Evolutionary conservation across 2,888 invertebrate genomes (phyloP), one percentile per base, ranked within the genome.

Genomic region (Lasius fuliginosus): DNA sequence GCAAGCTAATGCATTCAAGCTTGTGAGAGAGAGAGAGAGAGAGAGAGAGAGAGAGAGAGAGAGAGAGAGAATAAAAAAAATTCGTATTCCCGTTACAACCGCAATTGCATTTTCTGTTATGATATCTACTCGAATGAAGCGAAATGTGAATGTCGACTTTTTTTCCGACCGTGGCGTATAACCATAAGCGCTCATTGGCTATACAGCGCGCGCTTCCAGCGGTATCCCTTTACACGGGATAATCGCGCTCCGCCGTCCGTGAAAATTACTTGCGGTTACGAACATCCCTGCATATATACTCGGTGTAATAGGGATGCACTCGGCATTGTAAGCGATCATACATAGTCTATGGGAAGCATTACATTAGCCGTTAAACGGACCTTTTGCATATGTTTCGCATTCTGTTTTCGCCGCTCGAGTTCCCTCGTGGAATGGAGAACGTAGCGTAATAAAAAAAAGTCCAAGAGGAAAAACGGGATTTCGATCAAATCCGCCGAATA

Each of bases 231-330:
- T 46, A 60, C 33, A 42, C 64, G n/a, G 42, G n/a, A 53, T 53
- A 60, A 65, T 53, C 62, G 74, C 40, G 76, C 12, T 4, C 6
- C 5, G 30, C 46, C 76, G 56, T 56, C 75, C 82, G 76, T 42
- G 76, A 82, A 82, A 75, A 82, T 82, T 65, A 67, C 53, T 82
- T 76, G 82, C 42, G 82, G 56, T 82, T 76, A 81, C n/a, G 12
- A 76, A 58, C 53, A 56, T 56, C 64, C 53, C 53, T 15, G 56
- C 11, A 75, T 27, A 33, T 33, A 23, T 1, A n/a, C 40, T 23
- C 23, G 30, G 15, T 27, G 23, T 60, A 69, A 60, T 12, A 18
- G 40, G 42, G 42, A 71, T 60, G 60, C 60, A 79, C 15, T 79
- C 58, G 69, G 42, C 67, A 56, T 76, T 67, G 67, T 76, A 76